phyloP scores from a whole-genome alignment of 1,140 invertebrate genomes.

The Zaprionus gabonicus region DNA sequence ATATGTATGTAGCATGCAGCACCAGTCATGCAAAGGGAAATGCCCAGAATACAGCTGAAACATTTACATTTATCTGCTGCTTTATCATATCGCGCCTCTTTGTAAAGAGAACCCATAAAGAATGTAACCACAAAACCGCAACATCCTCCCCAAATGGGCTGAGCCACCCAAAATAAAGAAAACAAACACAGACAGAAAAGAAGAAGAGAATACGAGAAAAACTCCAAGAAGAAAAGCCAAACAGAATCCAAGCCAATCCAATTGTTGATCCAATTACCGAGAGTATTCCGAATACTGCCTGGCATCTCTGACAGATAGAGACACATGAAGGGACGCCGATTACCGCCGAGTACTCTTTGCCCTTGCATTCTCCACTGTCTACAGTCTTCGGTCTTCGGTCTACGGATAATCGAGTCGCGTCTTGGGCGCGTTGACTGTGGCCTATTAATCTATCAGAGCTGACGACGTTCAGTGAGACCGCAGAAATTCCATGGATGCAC shows the following conservation, averaged over 20 bases:
- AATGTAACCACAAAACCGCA: constrained; percentile 69
- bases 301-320: constrained; percentile 43
- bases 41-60: background rate
- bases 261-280: constrained; percentile 58
- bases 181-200: constrained; percentile 7
- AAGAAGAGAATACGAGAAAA: background rate
- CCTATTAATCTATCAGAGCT: constrained; percentile 78
- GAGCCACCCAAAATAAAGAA: constrained; percentile 24
- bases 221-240: background rate
- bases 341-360: constrained; percentile 1
- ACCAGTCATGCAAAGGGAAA: background rate
- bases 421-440: constrained; percentile 61
- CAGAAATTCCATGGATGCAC: constrained; percentile 66
- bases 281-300: constrained; percentile 29
- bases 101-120: background rate
- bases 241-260: background rate
- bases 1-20: background rate
- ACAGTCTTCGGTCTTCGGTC: background rate
- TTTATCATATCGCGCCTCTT: background rate
- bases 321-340: constrained; percentile 12
- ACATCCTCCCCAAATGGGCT: constrained; percentile 56
- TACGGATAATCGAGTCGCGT: constrained; percentile 10
- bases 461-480: constrained; percentile 26
- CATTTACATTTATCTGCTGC: background rate
- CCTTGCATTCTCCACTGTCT: too few relatives aligned